A percentile compares a stretch with the other conserved stretches of the same genome.
These are phyloP conservation scores for Hirtodrosophila alboralis DNA, from an alignment of 2,888 invertebrate genomes.

Conservation along the genomic window DNA sequence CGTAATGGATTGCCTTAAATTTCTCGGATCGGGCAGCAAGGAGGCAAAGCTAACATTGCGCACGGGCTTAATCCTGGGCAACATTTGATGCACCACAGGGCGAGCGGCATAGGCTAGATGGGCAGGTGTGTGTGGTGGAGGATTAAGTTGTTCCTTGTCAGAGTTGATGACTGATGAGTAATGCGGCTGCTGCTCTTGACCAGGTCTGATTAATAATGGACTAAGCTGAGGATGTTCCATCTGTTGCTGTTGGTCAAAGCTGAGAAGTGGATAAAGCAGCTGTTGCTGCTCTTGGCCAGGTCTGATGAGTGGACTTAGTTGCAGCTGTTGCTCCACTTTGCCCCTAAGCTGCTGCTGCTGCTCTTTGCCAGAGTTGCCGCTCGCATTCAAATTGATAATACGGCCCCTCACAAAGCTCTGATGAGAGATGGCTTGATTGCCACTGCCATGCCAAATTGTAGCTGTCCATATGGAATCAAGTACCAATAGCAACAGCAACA, in stretches of 20 bases:
- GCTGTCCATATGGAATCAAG: constrained; percentile 31
- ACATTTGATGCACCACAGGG: constrained; percentile 64
- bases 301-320: constrained; percentile 4
- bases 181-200: too few relatives aligned
- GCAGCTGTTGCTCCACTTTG: background rate
- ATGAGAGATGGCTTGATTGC: constrained; percentile 84
- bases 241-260: too few relatives aligned
- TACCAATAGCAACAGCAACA: constrained; percentile 17
- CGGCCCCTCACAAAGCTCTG: constrained; percentile 83
- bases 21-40: constrained; percentile 41
- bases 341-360: background rate
- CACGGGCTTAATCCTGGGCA: constrained; percentile 65
- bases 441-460: constrained; percentile 59
- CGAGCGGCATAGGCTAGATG: constrained; percentile 65
- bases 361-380: too few relatives aligned
- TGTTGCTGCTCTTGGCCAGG: too few relatives aligned
- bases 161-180: too few relatives aligned
- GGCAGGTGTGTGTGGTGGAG: constrained; percentile 60
- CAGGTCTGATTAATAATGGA: too few relatives aligned
- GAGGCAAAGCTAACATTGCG: constrained; percentile 59
- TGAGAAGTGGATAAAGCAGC: too few relatives aligned
- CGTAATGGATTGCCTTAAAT: constrained; percentile 3
- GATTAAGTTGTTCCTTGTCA: too few relatives aligned
- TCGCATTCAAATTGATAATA: too few relatives aligned
- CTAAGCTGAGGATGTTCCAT: constrained; percentile 6